Evolutionary conservation across 2,888 invertebrate species (phyloP).

Genomic region (Pollenia amentaria): DNA sequence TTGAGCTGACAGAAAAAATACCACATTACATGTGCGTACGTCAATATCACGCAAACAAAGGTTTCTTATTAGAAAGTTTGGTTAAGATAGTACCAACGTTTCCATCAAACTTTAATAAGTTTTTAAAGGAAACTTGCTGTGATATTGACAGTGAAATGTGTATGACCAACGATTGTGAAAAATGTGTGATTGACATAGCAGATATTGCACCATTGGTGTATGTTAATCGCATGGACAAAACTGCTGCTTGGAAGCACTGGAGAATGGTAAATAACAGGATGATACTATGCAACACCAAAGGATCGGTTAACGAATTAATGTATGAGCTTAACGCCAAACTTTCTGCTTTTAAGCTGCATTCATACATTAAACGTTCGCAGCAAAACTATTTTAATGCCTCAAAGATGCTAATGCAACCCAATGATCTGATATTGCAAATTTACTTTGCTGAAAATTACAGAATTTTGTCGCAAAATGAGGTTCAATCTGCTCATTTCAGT

Average conservation of each 20-base stretch:
- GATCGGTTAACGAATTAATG: no score
- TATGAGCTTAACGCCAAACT: no score
- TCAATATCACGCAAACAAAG: conserved; percentile 42
- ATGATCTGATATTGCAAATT: no score
- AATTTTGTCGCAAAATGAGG: no score
- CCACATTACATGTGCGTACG: conserved; percentile 51
- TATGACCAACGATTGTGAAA: conserved; percentile 50
- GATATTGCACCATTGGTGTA: conserved; percentile 58
- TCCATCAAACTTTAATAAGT: conserved; percentile 35
- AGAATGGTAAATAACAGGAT: conserved; percentile 47
- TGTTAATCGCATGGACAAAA: conserved; percentile 45
- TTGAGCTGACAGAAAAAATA: conserved; percentile 33
- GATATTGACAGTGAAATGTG: conserved; percentile 56
- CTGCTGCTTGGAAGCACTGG: conserved; percentile 61
- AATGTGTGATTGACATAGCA: conserved; percentile 53
- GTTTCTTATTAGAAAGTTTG: conserved; percentile 35
- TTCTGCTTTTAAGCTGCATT: no score
- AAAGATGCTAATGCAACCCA: no score
- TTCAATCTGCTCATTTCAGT: no score
- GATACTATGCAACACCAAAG: conserved; percentile 5
- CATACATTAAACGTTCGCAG: no score
- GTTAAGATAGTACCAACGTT: background rate
- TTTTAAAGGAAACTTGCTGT: conserved; percentile 61
- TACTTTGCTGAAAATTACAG: no score
- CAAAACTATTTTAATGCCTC: no score